Percentiles rank a stretch among this genome's conserved stretches.
Evolutionary conservation across 2,888 invertebrate species (phyloP).

Genomic region (Strigamia crassipes): DNA sequence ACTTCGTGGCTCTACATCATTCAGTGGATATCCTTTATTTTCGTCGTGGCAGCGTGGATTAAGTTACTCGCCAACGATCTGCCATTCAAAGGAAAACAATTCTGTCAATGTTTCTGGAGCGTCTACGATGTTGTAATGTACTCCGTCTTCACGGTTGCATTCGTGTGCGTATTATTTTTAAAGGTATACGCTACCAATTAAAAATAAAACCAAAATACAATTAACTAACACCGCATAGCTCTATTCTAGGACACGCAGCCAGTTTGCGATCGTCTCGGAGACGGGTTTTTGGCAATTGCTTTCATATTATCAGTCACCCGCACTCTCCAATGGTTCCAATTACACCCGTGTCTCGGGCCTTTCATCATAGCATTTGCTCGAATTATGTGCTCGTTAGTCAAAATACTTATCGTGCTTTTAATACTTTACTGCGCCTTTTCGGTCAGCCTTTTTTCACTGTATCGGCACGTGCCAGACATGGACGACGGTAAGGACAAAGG

Average conservation of each 20-base stretch:
- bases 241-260: neutral
- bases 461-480: conserved; percentile 69
- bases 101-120: neutral
- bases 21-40: neutral
- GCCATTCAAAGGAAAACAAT: neutral
- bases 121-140: neutral
- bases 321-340: conserved; percentile 67
- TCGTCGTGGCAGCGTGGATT: neutral
- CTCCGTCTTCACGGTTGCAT: neutral
- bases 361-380: conserved; percentile 64
- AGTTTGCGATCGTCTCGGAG: conserved; percentile 63
- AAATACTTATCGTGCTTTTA: conserved; percentile 67
- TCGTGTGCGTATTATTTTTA: neutral
- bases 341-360: conserved; percentile 70
- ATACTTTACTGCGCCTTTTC: conserved; percentile 68
- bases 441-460: conserved; percentile 67
- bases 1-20: neutral
- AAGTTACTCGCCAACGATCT: neutral
- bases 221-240: neutral
- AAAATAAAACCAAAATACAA: neutral
- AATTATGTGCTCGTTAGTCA: conserved; percentile 70
- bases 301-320: conserved; percentile 70
- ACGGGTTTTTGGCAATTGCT: conserved; percentile 70
- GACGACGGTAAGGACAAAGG: conserved; percentile 59
- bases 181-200: neutral